A percentile compares a stretch with the other conserved stretches of the same genome.
Conservation (phyloP, 2,113 vertebrate genomes). For the Macrotus californicus region DNA sequence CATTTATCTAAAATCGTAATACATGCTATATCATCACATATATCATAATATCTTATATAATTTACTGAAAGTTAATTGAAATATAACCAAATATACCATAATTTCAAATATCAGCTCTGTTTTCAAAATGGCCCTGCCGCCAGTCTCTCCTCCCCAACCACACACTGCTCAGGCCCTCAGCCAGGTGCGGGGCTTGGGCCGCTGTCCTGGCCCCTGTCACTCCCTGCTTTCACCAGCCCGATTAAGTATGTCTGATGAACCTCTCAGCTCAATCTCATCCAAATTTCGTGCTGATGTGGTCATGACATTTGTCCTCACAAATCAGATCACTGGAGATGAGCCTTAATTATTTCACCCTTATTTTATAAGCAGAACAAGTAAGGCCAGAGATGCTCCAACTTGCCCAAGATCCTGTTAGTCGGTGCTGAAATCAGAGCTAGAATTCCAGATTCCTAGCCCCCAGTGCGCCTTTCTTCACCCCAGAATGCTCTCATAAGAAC, state of each 20-base stretch:
- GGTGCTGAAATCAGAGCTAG: not conserved
- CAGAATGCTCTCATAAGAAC: not conserved
- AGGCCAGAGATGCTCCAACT: constrained; percentile 17
- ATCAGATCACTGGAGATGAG: constrained; percentile 26
- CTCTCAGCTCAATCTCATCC: not conserved
- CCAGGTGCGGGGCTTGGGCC: rapidly evolving
- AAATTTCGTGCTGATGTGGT: constrained; percentile 46
- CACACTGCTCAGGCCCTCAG: not conserved
- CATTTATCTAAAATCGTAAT: not conserved
- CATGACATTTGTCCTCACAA: constrained; percentile 44
- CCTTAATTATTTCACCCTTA: not conserved
- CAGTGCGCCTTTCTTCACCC: not conserved
- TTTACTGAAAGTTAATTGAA: not conserved
- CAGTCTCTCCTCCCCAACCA: not conserved
- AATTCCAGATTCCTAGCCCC: not conserved
- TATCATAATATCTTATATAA: not conserved
- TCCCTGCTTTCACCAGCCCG: not conserved
- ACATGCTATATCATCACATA: not conserved
- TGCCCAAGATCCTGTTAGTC: constrained; percentile 44
- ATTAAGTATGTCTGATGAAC: not conserved
- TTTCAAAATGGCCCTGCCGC: not conserved
- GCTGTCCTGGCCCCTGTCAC: not conserved
- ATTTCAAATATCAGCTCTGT: not conserved
- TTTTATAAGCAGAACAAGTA: constrained; percentile 26
- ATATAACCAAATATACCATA: not conserved